phyloP scores from a whole-genome alignment of 1,140 invertebrate species.

The Fopius arisanus region DNA sequence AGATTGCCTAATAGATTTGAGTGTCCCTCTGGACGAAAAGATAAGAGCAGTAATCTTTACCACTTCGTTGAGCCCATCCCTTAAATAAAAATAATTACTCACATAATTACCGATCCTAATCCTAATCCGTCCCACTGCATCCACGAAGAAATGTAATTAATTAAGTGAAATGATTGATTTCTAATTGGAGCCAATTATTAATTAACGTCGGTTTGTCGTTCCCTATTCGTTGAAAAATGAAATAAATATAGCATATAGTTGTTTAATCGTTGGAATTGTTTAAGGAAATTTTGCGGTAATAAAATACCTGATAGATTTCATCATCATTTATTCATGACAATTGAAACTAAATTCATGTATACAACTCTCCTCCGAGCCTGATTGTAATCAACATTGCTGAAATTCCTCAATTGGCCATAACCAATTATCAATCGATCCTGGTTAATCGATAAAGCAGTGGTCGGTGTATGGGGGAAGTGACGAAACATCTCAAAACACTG shows the following conservation, averaged over 20 bases:
- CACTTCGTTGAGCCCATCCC: neutral
- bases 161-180: no score
- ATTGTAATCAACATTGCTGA: neutral
- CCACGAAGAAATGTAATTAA: no score
- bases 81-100: no score
- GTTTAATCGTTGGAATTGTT: no score
- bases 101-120: no score
- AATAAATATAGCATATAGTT: no score
- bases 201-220: neutral
- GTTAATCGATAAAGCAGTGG: neutral
- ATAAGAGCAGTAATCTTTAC: constrained; percentile 17
- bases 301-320: neutral
- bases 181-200: neutral
- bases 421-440: neutral
- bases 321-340: neutral
- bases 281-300: neutral
- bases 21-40: neutral
- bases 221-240: no score
- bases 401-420: neutral
- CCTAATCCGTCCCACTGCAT: no score
- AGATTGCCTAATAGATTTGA: neutral
- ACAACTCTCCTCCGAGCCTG: neutral
- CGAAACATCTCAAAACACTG: no score
- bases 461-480: neutral
- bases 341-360: neutral